Evolutionary conservation across 2,888 invertebrate genomes (phyloP).

Genomic region (Eubasilissa splendida): DNA sequence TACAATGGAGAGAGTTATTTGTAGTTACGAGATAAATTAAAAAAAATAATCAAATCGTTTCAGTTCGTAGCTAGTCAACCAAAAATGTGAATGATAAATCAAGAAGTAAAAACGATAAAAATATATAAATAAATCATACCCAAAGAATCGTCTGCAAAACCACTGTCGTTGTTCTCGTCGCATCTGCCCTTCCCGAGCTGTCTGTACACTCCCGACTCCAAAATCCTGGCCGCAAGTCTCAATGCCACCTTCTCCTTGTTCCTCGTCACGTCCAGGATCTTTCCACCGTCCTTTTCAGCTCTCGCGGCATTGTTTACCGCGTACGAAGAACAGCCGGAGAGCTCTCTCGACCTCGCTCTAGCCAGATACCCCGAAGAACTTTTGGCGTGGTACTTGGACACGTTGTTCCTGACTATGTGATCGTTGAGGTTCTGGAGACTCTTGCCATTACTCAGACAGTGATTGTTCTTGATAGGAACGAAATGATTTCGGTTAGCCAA

Average conservation of each 20-base stretch:
- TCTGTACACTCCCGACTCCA: slow-evolving; percentile 66
- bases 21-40: neutral
- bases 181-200: slow-evolving; percentile 64
- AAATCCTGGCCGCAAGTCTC: slow-evolving; percentile 62
- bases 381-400: slow-evolving; percentile 61
- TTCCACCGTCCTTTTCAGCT: slow-evolving; percentile 56
- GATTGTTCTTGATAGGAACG: slow-evolving; percentile 44
- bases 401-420: slow-evolving; percentile 66
- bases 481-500: slow-evolving; percentile 50
- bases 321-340: slow-evolving; percentile 63
- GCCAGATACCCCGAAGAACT: slow-evolving; percentile 44
- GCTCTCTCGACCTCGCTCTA: slow-evolving; percentile 48
- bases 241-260: slow-evolving; percentile 48
- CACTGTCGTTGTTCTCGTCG: slow-evolving; percentile 63
- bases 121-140: slow-evolving; percentile 47
- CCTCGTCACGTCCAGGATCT: slow-evolving; percentile 27
- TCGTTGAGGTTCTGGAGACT: slow-evolving; percentile 71
- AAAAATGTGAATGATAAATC: too few species aligned
- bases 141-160: slow-evolving; percentile 51
- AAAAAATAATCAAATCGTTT: neutral
- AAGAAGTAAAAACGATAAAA: neutral
- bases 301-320: slow-evolving; percentile 64
- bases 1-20: neutral
- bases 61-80: neutral
- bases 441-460: slow-evolving; percentile 64